phyloP scores from a whole-genome alignment of 1,140 invertebrate species.

The Sitobion miscanthi region DNA sequence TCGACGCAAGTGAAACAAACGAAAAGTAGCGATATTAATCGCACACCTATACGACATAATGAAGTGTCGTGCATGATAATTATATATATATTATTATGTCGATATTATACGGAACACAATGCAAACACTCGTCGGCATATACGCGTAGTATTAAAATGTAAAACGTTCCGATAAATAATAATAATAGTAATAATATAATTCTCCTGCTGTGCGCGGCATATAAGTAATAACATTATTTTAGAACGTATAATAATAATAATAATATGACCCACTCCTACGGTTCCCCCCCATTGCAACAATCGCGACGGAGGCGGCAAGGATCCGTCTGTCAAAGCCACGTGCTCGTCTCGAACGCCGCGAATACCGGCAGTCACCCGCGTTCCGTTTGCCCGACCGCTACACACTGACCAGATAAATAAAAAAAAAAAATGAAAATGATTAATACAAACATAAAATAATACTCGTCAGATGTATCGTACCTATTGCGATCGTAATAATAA shows the following conservation, averaged over 20 bases:
- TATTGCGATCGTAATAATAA: neutral
- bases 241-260: conserved; percentile 24
- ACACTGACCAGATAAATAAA: neutral
- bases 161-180: neutral
- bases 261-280: conserved; percentile 48
- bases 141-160: neutral
- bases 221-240: conserved; percentile 30
- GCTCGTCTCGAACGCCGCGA: conserved; percentile 45
- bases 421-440: neutral
- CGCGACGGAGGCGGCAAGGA: neutral
- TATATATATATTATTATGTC: neutral
- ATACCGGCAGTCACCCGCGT: conserved; percentile 55
- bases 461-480: neutral
- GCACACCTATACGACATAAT: neutral
- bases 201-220: neutral
- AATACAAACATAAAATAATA: neutral
- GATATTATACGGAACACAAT: neutral
- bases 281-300: conserved; percentile 30
- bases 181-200: neutral
- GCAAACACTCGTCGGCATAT: neutral
- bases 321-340: conserved; percentile 55
- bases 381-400: conserved; percentile 50
- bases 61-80: neutral
- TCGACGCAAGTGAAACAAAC: neutral
- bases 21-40: neutral